Conservation (phyloP, 2,113 vertebrate species). For the Callaeas wilsoni region DNA sequence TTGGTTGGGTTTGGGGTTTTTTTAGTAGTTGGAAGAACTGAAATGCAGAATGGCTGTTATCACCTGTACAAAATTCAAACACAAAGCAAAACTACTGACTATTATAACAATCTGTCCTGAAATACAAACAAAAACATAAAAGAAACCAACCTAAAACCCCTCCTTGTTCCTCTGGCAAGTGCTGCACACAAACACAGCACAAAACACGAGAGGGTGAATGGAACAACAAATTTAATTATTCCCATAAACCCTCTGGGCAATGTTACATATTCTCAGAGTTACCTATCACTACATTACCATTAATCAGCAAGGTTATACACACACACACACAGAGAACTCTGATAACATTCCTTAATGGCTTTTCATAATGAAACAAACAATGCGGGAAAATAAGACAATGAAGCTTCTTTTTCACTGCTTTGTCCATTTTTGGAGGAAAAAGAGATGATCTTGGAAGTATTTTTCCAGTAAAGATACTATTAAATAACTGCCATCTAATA, state of each 20-base stretch:
- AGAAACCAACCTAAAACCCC: background rate
- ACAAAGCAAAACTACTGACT: background rate
- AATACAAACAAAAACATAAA: background rate
- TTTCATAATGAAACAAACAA: background rate
- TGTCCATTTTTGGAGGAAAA: background rate
- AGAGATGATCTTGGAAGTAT: background rate
- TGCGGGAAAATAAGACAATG: background rate
- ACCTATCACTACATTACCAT: background rate
- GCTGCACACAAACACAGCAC: background rate
- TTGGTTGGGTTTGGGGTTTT: background rate
- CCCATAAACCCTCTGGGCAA: background rate
- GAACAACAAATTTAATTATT: background rate
- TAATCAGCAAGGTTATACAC: background rate
- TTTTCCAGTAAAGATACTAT: background rate
- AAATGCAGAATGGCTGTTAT: background rate
- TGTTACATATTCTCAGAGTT: background rate
- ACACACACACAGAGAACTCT: fast-evolving
- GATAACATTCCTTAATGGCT: background rate
- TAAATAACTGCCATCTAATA: background rate
- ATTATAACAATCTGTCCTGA: background rate
- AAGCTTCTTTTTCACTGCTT: background rate
- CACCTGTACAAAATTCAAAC: background rate
- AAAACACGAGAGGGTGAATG: background rate
- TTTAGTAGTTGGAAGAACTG: background rate
- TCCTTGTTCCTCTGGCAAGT: background rate